A percentile compares a stretch with the other conserved stretches of the same genome.
Conservation (phyloP, 2,888 invertebrate genomes). For the Dolichopus griseipennis region DNA sequence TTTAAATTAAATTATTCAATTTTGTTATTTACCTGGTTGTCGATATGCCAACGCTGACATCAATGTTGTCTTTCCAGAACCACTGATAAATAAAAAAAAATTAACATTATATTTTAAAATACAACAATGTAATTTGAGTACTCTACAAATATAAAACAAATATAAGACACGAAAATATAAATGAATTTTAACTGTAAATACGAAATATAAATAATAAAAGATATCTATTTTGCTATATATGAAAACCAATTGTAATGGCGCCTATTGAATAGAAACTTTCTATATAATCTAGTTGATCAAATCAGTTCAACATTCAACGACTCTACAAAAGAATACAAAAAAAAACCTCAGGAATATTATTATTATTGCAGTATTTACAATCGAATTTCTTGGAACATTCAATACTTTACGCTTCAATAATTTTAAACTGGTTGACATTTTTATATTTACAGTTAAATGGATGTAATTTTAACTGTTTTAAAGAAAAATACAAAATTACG, state of each 20-base stretch:
- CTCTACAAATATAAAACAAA: background rate
- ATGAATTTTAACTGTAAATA: background rate
- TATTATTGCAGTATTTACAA: background rate
- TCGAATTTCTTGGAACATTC: background rate
- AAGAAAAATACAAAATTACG: no score
- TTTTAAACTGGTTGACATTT: background rate
- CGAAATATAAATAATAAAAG: constrained; percentile 13
- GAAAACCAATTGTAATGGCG: no score
- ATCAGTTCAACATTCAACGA: no score
- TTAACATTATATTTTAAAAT: constrained; percentile 4
- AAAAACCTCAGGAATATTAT: background rate
- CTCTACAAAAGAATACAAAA: no score
- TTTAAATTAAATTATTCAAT: no score
- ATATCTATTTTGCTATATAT: constrained; percentile 4
- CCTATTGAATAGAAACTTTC: no score
- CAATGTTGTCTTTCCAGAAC: constrained; percentile 83
- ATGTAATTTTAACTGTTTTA: no score
- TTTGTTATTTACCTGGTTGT: constrained; percentile 53
- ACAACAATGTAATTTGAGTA: background rate
- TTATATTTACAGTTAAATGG: no score
- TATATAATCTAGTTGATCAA: no score
- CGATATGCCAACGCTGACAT: constrained; percentile 76
- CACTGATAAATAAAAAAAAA: constrained; percentile 38
- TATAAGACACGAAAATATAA: background rate
- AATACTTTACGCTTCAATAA: background rate